Base-by-base conservation (phyloP, 2,797 vertebrate genomes). In the Sitta carolinensis region DNA sequence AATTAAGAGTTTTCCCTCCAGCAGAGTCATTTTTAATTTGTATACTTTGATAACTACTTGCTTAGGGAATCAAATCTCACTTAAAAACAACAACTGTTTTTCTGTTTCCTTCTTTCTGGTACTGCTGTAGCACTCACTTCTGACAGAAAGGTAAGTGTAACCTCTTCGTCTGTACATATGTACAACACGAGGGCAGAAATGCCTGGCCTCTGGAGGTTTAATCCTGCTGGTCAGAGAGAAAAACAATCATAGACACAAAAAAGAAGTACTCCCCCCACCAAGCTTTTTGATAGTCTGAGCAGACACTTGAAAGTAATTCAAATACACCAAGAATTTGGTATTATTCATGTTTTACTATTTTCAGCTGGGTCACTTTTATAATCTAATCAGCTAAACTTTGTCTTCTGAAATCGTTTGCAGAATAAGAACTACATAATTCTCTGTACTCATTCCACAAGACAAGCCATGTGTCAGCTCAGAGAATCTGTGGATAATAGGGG, bases 271-370 rank as follows among this genome's bases (percentile, higher is more conserved):
- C 26, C 17, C 27, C 12, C 21, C 21, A 58, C 14, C 42, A 77
- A 55, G 25, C 38, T 80, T 79, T 89, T 82, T 93, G 48, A 61
- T 21, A 84, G n/a, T 79, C 70, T 84, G 45, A 90, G 67, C 29
- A 84, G 63, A 72, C n/a, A 70, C 7, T 67, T 15, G 38, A 69
- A 38, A 86, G 23, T 47, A 76, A 93, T 67, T 82, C 26, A 89
- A 66, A 87, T 8, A 63, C 2, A 1, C 32, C 77, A n/a, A 79
- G 38, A 55, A 75, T 40, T 45, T 32, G 51, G 36, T 57, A 84
- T 91, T 80, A 87, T 87, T 95, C 52, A 70, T 43, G 66, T 79
- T 79, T 82, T 63, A 82, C 26, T 80, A 30, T 94, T 94, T 94
- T 92, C 84, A 79, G 40, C 55, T 34, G 23, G 66, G 36, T 86